Evolutionary conservation across 92 coral and sea anemone genomes (phyloP).

Genomic region (Epizoanthus ramosus): DNA sequence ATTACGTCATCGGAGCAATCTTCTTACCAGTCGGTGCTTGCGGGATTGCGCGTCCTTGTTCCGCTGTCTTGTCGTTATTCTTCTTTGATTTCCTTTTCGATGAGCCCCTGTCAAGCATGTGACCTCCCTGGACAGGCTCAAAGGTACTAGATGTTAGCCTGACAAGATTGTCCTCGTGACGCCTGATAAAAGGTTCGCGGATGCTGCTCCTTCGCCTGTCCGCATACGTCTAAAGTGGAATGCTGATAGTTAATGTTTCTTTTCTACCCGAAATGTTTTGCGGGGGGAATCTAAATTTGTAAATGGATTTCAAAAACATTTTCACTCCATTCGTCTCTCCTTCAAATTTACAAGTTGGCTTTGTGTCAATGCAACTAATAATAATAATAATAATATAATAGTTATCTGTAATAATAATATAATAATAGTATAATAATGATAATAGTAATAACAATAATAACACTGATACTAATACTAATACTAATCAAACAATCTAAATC

Average conservation of each 20-base stretch:
- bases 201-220: constrained; percentile 23
- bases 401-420: too few species aligned
- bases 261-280: neutral
- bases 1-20: too few species aligned
- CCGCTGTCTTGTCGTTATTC: constrained; percentile 23
- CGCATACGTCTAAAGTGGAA: constrained; percentile 36
- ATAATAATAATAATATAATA: too few species aligned
- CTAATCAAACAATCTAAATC: too few species aligned
- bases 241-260: neutral
- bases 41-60: neutral
- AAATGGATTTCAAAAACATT: too few species aligned
- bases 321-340: too few species aligned
- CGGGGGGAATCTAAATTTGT: too few species aligned
- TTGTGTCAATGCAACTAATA: too few species aligned
- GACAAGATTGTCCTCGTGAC: constrained; percentile 57
- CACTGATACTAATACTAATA: too few species aligned
- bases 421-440: too few species aligned
- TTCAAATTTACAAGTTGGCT: too few species aligned
- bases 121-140: constrained; percentile 34
- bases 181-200: constrained; percentile 29
- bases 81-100: constrained; percentile 50
- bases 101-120: constrained; percentile 5
- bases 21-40: constrained; percentile 31
- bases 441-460: too few species aligned
- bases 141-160: constrained; percentile 27